phyloP scores from a whole-genome alignment of 2,113 vertebrate genomes.

The Hydrolagus affinis region DNA sequence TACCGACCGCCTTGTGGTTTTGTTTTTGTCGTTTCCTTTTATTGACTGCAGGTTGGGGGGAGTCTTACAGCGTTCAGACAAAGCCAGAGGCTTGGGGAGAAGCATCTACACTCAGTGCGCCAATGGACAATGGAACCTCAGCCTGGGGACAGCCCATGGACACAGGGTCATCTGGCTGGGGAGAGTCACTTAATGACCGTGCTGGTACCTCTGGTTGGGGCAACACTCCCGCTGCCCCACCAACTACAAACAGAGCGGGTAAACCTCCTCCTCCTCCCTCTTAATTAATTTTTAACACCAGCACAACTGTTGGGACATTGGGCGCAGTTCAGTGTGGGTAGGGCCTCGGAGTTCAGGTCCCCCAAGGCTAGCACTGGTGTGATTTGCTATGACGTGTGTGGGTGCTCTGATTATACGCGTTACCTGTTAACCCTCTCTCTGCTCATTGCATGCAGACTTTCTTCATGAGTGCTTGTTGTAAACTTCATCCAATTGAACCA shows the following conservation, averaged over 20 bases:
- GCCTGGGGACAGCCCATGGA: constrained; percentile 92
- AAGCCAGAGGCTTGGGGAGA: constrained; percentile 70
- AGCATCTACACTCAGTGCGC: constrained; percentile 63
- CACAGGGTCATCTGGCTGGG: constrained; percentile 67
- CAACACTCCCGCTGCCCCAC: constrained; percentile 58
- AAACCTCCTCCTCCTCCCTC: constrained; percentile 4
- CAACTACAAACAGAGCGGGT: constrained; percentile 74
- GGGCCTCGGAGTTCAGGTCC: neutral
- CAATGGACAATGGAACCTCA: constrained; percentile 88
- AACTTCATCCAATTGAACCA: no score
- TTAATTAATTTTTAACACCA: neutral
- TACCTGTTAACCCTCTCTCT: neutral
- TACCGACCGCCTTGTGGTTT: neutral
- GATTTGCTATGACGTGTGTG: neutral
- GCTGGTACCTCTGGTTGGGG: constrained; percentile 59
- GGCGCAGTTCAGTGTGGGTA: neutral
- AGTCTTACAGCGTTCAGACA: constrained; percentile 47
- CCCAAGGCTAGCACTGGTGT: neutral
- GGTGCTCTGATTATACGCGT: neutral
- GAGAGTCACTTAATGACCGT: constrained; percentile 59
- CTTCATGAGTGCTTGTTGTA: no score
- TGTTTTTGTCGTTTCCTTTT: neutral
- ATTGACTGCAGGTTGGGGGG: constrained; percentile 76
- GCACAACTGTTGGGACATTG: fast-evolving
- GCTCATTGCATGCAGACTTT: neutral